Base-by-base conservation (phyloP, 2,113 vertebrate genomes). In the Sturnira hondurensis region DNA sequence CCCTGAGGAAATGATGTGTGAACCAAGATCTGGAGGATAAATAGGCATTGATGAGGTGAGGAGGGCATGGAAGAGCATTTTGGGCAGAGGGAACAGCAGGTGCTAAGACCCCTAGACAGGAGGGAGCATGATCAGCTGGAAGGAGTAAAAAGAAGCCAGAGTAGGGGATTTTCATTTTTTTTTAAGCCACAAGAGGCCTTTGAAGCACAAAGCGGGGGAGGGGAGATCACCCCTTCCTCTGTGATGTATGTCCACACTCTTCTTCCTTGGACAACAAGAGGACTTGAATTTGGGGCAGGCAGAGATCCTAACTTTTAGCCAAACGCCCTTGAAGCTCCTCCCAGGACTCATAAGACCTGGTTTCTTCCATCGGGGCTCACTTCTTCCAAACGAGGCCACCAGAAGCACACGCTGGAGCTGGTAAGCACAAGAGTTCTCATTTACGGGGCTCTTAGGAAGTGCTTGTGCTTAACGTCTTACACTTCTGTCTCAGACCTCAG, bases 181-280 rank as follows among this genome's bases (percentile, higher is more conserved):
- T 74, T 61, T 50, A 77, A 80, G 65, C 47, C 36, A 5, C 7
- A 20, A 28, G 33, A 47, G 5, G 7, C 0, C 67, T 68, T 17
- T 43, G 65, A 67, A 2, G 8, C n/a, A 26, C 22, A 0, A 1
- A n/a, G n/a, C n/a, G n/a, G 13, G 43, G 16, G 11, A 16, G n/a
- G n/a, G n/a, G 28, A 10, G 36, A n/a, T 2, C 5, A 4, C 4
- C 2, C 45, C n/a, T 50, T 17, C 45, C 12, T 41, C n/a, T 43
- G 38, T 38, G n/a, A 50, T 19, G 11, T 22, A 13, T 11, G 7
- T 26, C 50, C 28, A 24, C 65, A 4, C 16, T n/a, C 74, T 74
- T 82, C 28, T 8, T 33, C 45, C 63, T 52, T 24, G 13, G 50
- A 38, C 47, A 24, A 4, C 9, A 1, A 36, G 52, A 36, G 45